phyloP scores from a whole-genome alignment of 2,888 invertebrate species.

The Hypolimnas misippus region DNA sequence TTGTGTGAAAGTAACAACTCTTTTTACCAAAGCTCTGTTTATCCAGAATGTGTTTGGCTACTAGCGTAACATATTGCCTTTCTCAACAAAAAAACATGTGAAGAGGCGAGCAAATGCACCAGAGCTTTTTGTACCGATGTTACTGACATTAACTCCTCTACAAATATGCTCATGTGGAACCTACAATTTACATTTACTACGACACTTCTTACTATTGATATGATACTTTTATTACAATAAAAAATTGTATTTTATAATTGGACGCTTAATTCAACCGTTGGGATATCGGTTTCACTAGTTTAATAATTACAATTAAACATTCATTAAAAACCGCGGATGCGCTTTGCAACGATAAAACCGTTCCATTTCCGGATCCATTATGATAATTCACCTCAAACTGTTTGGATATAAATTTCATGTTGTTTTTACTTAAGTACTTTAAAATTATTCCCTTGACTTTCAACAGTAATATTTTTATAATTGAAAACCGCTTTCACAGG shows the following conservation, averaged over 20 bases:
- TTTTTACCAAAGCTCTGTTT: constrained; percentile 30
- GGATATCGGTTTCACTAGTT: constrained; percentile 15
- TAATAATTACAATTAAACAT: constrained; percentile 25
- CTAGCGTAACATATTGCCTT: constrained; percentile 35
- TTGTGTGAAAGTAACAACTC: constrained; percentile 28
- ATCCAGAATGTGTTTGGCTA: constrained; percentile 34
- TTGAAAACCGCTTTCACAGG: background rate
- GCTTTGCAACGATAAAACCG: constrained; percentile 26
- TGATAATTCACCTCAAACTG: constrained; percentile 27
- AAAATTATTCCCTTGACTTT: constrained; percentile 22
- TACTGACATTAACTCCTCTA: constrained; percentile 36
- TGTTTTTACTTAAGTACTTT: constrained; percentile 23
- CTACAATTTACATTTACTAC: constrained; percentile 11
- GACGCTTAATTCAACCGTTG: constrained; percentile 1
- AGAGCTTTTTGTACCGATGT: constrained; percentile 31
- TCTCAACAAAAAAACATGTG: constrained; percentile 31
- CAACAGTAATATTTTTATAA: background rate
- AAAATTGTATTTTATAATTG: background rate
- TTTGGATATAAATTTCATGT: constrained; percentile 22
- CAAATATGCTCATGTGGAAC: constrained; percentile 32
- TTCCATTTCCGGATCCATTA: constrained; percentile 27
- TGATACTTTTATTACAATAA: background rate
- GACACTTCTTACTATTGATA: constrained; percentile 8
- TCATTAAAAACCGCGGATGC: constrained; percentile 26
- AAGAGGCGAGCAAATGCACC: constrained; percentile 38